Evolutionary conservation across 2,797 vertebrate genomes (phyloP).

Genomic region (Potorous gilbertii): DNA sequence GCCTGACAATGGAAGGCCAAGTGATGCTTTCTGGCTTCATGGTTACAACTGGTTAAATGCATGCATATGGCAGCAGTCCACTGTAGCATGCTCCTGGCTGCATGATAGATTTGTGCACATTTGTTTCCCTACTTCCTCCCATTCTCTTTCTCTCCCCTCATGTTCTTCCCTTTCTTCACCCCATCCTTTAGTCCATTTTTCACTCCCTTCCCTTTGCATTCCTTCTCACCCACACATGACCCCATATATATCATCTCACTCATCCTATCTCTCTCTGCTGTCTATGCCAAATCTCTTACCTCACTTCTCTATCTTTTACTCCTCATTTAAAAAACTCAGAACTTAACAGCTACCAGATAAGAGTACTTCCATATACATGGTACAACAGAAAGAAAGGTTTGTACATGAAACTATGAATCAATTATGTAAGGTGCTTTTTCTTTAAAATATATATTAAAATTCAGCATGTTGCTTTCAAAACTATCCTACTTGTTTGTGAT

Average conservation of each 20-base stretch:
- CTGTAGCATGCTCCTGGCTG: background rate
- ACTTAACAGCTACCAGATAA: background rate
- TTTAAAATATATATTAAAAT: background rate
- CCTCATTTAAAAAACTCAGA: background rate
- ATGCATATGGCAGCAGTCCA: background rate
- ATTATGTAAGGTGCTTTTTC: background rate
- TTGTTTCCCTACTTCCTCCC: background rate
- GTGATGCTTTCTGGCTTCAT: background rate
- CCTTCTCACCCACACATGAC: background rate
- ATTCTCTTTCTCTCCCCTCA: background rate
- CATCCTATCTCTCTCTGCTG: background rate
- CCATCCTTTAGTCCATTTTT: background rate
- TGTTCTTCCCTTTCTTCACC: background rate
- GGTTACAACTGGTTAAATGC: background rate
- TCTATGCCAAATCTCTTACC: background rate
- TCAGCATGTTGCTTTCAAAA: background rate
- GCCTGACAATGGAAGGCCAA: background rate
- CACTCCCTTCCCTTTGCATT: background rate
- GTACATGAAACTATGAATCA: background rate
- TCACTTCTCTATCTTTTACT: background rate
- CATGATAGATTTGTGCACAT: background rate
- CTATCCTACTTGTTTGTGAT: background rate
- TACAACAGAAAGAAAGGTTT: background rate
- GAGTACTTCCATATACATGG: background rate
- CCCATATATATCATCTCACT: background rate